Conservation (phyloP, 1,140 invertebrate species). For the Diorhabda sublineata region DNA sequence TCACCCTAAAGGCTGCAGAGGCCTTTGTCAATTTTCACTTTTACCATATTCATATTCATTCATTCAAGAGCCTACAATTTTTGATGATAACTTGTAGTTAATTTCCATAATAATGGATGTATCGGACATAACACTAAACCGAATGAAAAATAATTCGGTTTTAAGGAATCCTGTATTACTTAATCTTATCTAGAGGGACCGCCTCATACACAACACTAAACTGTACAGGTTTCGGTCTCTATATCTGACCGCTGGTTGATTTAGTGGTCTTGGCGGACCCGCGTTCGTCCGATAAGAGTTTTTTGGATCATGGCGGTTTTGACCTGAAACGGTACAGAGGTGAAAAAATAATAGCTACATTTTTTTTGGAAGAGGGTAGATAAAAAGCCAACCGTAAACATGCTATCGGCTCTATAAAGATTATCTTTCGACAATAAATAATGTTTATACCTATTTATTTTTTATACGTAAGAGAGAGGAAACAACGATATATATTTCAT, state of each 20-base stretch:
- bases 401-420: conserved; percentile 26
- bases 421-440: conserved; percentile 31
- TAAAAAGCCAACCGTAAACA: conserved; percentile 32
- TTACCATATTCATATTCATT: too few species aligned
- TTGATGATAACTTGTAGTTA: too few species aligned
- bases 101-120: too few species aligned
- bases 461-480: conserved; percentile 14
- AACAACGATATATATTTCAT: background rate
- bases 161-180: too few species aligned
- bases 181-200: too few species aligned
- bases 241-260: conserved; percentile 28
- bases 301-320: conserved; percentile 28
- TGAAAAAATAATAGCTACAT: conserved; percentile 39
- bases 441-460: conserved; percentile 25
- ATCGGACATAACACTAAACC: too few species aligned
- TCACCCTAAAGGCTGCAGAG: too few species aligned
- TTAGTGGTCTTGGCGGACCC: conserved; percentile 29
- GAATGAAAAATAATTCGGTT: too few species aligned
- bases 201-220: background rate
- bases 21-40: too few species aligned
- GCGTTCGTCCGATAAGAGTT: conserved; percentile 26
- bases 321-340: conserved; percentile 33
- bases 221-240: background rate
- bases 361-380: conserved; percentile 35
- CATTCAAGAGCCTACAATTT: too few species aligned